A percentile compares a stretch with the other conserved stretches of the same genome.
phyloP scores from a whole-genome alignment of 2,113 vertebrate genomes.

The Aythya baeri region DNA sequence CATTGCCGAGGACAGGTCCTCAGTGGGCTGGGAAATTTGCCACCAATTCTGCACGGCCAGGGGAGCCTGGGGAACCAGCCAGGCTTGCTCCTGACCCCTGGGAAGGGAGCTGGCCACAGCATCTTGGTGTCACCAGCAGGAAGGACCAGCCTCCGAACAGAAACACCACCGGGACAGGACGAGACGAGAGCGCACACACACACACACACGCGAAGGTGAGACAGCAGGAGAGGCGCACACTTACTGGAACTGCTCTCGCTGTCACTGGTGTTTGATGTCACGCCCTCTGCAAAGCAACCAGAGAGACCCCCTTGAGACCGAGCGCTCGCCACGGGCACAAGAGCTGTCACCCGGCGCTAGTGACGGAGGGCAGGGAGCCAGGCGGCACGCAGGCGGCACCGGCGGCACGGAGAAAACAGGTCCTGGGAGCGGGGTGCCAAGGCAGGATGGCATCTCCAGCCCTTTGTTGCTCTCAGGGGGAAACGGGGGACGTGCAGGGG shows the following conservation, averaged over 20 bases:
- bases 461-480: neutral
- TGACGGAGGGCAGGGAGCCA: neutral
- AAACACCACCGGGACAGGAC: slow-evolving; percentile 5
- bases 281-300: slow-evolving; percentile 90
- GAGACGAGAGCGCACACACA: slow-evolving; percentile 26
- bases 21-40: neutral
- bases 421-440: neutral
- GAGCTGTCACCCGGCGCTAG: neutral
- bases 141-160: slow-evolving; percentile 49
- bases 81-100: neutral
- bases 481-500: neutral
- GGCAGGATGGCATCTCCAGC: neutral
- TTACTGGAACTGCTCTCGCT: slow-evolving; percentile 99
- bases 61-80: neutral
- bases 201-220: neutral
- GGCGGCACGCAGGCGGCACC: neutral
- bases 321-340: neutral
- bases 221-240: slow-evolving; percentile 70
- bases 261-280: slow-evolving; percentile 99
- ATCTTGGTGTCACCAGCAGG: slow-evolving; percentile 31
- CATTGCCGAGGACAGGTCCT: neutral
- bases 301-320: slow-evolving; percentile 75
- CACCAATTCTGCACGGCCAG: neutral
- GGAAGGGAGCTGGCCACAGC: slow-evolving; percentile 32
- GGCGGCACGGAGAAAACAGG: fast-evolving